These are phyloP conservation scores for Okamejei kenojei DNA, from an alignment of 2,797 vertebrate species.

Conservation along the genomic window DNA sequence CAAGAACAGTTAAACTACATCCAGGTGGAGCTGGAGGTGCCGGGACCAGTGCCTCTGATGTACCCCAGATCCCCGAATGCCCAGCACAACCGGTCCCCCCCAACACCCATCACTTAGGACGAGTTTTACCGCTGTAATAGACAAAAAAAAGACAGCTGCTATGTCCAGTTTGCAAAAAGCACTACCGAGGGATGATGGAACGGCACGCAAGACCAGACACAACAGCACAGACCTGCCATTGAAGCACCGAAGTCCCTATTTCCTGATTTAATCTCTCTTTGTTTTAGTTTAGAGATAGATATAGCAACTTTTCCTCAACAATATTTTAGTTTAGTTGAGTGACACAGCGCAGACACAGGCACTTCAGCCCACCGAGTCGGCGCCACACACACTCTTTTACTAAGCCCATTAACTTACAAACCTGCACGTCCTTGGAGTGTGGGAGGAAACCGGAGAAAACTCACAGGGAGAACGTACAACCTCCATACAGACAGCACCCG, in stretches of 20 bases:
- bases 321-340: no score
- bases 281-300: not conserved
- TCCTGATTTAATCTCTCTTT: not conserved
- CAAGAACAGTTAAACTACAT: conserved; percentile 95
- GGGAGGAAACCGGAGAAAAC: no score
- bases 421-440: no score
- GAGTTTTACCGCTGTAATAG: conserved; percentile 91
- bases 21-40: conserved; percentile 95
- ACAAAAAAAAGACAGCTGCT: conserved; percentile 94
- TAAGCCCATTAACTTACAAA: no score
- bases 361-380: no score
- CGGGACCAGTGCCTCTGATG: conserved; percentile 55
- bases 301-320: no score
- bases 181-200: conserved; percentile 89
- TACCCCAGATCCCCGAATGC: conserved; percentile 49
- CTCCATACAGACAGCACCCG: no score
- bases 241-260: conserved; percentile 44
- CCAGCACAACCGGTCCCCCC: conserved; percentile 50
- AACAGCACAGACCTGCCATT: conserved; percentile 99
- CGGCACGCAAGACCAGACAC: conserved; percentile 93
- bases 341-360: no score
- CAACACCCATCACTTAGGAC: conserved; percentile 65
- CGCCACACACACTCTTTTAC: no score
- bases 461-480: no score
- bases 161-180: conserved; percentile 98